phyloP scores from a whole-genome alignment of 2,113 vertebrate genomes.

The Mionectes macconnelli region DNA sequence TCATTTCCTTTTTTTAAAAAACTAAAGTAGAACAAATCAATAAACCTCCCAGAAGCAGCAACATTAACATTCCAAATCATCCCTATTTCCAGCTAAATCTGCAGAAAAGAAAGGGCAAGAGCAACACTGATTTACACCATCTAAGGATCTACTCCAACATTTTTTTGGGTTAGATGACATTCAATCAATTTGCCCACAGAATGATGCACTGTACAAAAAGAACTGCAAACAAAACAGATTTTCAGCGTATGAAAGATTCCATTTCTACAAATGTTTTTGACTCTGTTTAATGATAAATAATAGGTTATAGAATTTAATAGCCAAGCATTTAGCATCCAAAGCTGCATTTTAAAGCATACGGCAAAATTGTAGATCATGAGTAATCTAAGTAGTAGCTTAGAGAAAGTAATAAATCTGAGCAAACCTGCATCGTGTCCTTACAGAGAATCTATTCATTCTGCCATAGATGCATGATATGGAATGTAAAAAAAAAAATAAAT shows the following conservation, averaged over 20 bases:
- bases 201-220: background rate
- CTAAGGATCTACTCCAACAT: background rate
- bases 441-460: background rate
- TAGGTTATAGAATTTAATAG: background rate
- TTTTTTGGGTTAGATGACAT: background rate
- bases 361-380: background rate
- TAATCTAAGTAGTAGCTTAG: background rate
- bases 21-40: conserved; percentile 50
- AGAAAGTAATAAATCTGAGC: background rate
- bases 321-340: background rate
- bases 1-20: conserved; percentile 29
- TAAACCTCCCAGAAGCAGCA: conserved; percentile 35
- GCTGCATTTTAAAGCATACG: background rate
- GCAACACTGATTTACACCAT: conserved; percentile 29
- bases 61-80: conserved; percentile 39
- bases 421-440: background rate
- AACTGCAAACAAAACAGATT: conserved; percentile 19
- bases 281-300: background rate
- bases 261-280: background rate
- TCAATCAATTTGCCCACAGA: background rate
- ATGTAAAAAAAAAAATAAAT: background rate
- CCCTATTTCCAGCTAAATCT: conserved; percentile 20
- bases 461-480: background rate
- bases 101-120: conserved; percentile 19
- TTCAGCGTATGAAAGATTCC: background rate